Conservation (phyloP, 2,888 invertebrate genomes). For the Dolichomitus sp. region DNA sequence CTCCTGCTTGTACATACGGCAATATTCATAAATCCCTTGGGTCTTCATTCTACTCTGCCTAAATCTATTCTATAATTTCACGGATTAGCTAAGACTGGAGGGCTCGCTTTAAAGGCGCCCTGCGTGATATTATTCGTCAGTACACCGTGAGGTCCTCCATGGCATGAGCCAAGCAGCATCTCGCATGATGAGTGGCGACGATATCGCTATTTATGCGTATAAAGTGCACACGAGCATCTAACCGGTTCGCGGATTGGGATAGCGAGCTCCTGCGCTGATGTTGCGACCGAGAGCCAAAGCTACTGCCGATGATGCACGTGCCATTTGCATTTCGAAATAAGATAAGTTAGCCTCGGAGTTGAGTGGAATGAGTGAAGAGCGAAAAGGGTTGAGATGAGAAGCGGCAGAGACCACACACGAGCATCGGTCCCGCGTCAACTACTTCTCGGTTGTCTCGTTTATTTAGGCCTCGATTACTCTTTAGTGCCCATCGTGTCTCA, state of each 20-base stretch:
- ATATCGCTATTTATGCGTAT: constrained; percentile 56
- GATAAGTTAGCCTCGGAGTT: constrained; percentile 62
- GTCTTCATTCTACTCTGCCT: not conserved
- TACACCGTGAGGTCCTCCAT: constrained; percentile 16
- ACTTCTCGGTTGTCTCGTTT: constrained; percentile 62
- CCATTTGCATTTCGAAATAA: constrained; percentile 68
- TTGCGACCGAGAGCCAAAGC: constrained; percentile 33
- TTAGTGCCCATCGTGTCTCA: constrained; percentile 57
- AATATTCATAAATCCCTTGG: constrained; percentile 42
- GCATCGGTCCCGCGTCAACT: constrained; percentile 58
- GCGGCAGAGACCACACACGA: constrained; percentile 64
- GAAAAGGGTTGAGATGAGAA: constrained; percentile 40
- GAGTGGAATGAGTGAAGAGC: constrained; percentile 34
- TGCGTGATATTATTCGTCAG: not conserved
- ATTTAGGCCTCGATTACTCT: constrained; percentile 46
- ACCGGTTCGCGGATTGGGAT: constrained; percentile 63
- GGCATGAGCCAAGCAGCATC: constrained; percentile 10
- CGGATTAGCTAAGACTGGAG: constrained; percentile 38
- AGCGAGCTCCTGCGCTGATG: constrained; percentile 34
- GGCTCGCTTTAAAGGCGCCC: not conserved
- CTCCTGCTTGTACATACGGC: not conserved
- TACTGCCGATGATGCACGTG: constrained; percentile 56
- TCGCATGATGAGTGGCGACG: constrained; percentile 40
- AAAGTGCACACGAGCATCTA: constrained; percentile 34
- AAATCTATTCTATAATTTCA: constrained; percentile 37